These are phyloP conservation scores for Cenopis cana DNA, from an alignment of 2,888 invertebrate species.

Conservation along the genomic window DNA sequence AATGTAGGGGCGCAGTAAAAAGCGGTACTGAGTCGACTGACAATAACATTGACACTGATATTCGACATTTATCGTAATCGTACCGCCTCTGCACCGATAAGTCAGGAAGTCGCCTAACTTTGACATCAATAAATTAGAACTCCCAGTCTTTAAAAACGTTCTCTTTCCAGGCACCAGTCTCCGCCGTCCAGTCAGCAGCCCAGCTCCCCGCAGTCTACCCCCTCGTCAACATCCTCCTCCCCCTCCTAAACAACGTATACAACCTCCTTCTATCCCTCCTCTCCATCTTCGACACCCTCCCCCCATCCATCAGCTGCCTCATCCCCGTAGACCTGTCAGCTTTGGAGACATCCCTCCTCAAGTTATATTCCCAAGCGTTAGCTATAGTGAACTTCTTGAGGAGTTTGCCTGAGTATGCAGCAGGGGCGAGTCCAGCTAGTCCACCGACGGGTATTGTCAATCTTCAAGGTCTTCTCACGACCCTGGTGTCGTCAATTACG, in stretches of 20 bases:
- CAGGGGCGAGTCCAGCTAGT: conserved; percentile 70
- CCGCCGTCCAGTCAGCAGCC: conserved; percentile 60
- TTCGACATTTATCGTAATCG: no score
- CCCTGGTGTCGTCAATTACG: conserved; percentile 62
- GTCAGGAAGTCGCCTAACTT: no score
- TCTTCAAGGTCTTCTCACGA: conserved; percentile 67
- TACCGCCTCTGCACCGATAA: no score
- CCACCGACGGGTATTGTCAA: conserved; percentile 62
- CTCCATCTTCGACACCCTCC: conserved; percentile 78
- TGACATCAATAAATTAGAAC: no score
- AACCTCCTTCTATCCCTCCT: conserved; percentile 76
- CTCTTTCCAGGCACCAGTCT: conserved; percentile 67
- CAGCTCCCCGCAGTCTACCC: conserved; percentile 80
- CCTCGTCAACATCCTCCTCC: conserved; percentile 75
- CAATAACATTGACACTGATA: no score
- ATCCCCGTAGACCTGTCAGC: conserved; percentile 77
- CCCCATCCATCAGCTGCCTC: conserved; percentile 70
- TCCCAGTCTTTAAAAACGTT: neutral
- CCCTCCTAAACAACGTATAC: conserved; percentile 79
- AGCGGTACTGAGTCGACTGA: no score
- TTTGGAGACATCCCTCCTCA: conserved; percentile 73
- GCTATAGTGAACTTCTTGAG: conserved; percentile 77
- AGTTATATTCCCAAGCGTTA: conserved; percentile 75
- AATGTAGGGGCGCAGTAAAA: no score
- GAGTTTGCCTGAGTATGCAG: conserved; percentile 72